phyloP scores from a whole-genome alignment of 2,797 vertebrate species.

The Ctenosaura bakeri region DNA sequence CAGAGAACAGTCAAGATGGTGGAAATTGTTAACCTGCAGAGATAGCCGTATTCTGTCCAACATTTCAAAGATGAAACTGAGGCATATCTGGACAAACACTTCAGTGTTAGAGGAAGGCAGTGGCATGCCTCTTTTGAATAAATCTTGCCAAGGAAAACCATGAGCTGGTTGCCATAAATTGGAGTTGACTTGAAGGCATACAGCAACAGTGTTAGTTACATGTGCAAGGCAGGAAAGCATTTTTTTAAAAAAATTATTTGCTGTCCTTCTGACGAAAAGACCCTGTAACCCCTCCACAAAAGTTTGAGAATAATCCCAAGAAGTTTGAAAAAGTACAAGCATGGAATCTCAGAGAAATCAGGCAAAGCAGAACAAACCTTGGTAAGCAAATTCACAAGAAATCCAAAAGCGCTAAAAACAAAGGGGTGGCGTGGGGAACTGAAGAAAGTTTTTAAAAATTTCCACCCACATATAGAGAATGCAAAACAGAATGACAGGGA shows the following conservation, averaged over 20 bases:
- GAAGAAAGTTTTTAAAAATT: not conserved
- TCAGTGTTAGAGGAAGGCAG: no score
- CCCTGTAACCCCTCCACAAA: not conserved
- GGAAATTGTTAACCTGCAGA: no score
- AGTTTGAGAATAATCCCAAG: not conserved
- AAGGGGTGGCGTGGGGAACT: not conserved
- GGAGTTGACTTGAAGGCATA: no score
- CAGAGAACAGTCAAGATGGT: no score
- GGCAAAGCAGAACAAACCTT: not conserved
- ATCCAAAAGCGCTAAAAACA: accelerated
- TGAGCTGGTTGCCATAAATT: no score
- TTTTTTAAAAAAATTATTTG: not conserved
- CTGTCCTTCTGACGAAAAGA: slow-evolving; percentile 28
- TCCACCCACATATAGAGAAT: slow-evolving; percentile 39
- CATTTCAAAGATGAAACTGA: not conserved
- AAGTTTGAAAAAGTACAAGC: not conserved
- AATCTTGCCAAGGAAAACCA: no score
- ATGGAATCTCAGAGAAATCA: not conserved
- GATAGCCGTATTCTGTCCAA: not conserved
- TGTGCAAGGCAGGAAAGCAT: not conserved
- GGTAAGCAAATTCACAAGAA: accelerated
- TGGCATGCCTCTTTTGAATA: no score
- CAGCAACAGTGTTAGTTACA: no score
- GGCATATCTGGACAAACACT: no score
- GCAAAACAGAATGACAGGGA: slow-evolving; percentile 66